These are phyloP conservation scores for Hippocampus comes DNA, from an alignment of 2,113 vertebrate species.

Conservation along the genomic window DNA sequence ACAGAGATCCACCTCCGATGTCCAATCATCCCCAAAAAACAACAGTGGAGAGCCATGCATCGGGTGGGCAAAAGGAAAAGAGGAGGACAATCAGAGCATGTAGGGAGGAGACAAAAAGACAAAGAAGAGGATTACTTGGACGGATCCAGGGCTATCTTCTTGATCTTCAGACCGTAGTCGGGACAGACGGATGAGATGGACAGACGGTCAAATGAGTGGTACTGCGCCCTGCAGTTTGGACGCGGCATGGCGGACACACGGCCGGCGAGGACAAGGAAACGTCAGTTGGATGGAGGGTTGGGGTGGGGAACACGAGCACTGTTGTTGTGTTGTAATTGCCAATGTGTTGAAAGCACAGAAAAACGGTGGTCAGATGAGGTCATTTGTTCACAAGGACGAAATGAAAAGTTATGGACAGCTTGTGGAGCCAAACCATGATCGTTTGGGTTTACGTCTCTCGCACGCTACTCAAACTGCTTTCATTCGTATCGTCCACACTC, in stretches of 20 bases:
- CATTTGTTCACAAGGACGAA: neutral
- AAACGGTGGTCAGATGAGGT: neutral
- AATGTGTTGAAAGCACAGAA: neutral
- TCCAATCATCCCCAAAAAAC: conserved; percentile 7
- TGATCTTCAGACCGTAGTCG: conserved; percentile 79
- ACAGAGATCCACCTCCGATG: neutral
- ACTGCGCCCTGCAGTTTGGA: conserved; percentile 66
- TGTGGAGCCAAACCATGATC: neutral
- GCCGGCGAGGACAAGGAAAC: conserved; percentile 42
- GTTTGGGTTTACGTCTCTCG: too few species aligned
- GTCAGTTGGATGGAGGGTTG: conserved; percentile 20
- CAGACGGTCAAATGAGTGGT: conserved; percentile 78
- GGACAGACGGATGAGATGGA: conserved; percentile 78
- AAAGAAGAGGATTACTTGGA: conserved; percentile 70
- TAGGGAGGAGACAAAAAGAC: conserved; percentile 16
- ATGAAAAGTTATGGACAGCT: neutral
- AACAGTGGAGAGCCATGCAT: conserved; percentile 26
- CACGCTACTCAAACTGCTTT: too few species aligned
- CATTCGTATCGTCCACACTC: too few species aligned
- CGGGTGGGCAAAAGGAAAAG: neutral
- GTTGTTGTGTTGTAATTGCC: conserved; percentile 14
- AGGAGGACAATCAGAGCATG: conserved; percentile 8
- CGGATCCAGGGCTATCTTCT: conserved; percentile 76
- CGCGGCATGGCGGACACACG: conserved; percentile 43
- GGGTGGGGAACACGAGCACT: conserved; percentile 7